These are phyloP conservation scores for Palythoa grandis DNA, from an alignment of 92 coral and sea anemone genomes.

Conservation along the genomic window DNA sequence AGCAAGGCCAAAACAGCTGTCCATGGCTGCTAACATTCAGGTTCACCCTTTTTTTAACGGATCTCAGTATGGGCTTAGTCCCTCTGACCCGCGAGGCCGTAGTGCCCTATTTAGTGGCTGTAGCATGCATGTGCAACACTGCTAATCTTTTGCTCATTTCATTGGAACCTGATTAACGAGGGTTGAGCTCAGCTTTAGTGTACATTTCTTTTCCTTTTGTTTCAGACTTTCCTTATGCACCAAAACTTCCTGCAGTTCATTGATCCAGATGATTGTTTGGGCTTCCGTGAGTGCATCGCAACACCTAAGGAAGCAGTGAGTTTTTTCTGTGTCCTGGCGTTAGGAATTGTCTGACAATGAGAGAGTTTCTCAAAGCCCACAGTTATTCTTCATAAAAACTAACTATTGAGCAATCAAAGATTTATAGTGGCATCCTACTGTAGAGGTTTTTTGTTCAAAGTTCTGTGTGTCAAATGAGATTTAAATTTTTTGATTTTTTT, in stretches of 20 bases:
- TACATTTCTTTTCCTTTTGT: neutral
- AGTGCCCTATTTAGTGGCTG: too few relatives aligned
- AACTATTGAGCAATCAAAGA: neutral
- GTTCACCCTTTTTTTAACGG: too few relatives aligned
- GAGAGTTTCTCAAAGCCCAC: neutral
- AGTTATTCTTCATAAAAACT: too few relatives aligned
- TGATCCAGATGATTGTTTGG: conserved; percentile 72
- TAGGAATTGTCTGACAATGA: neutral
- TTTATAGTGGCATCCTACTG: neutral
- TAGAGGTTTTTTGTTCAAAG: neutral
- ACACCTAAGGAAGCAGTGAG: conserved; percentile 44
- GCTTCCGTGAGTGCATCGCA: conserved; percentile 69
- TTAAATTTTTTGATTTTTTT: neutral
- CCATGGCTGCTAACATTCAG: too few relatives aligned
- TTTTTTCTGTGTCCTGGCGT: neutral
- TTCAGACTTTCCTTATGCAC: conserved; percentile 82
- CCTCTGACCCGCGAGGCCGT: too few relatives aligned
- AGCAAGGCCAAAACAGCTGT: too few relatives aligned
- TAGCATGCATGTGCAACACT: too few relatives aligned
- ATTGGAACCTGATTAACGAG: too few relatives aligned
- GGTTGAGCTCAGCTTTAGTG: neutral
- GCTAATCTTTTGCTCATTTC: too few relatives aligned
- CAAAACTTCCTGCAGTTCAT: conserved; percentile 74
- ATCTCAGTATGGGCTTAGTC: too few relatives aligned
- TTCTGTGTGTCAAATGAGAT: neutral